phyloP scores from a whole-genome alignment of 1,140 invertebrate species.

The Drosophila elegans region DNA sequence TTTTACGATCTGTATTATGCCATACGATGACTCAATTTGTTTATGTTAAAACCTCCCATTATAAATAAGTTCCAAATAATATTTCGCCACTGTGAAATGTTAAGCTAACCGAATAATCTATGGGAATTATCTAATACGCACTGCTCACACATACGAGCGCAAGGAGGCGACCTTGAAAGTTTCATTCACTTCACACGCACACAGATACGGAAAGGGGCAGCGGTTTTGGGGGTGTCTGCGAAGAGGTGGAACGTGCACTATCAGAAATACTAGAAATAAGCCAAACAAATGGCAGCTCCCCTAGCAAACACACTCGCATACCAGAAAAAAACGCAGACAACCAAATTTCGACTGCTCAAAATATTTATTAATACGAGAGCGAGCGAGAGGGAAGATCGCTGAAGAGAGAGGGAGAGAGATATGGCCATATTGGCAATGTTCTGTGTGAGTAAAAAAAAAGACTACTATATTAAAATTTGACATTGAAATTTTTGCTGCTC shows the following conservation, averaged over 20 bases:
- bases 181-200: slow-evolving; percentile 78
- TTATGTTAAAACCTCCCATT: not conserved
- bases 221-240: slow-evolving; percentile 12
- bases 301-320: slow-evolving; percentile 41
- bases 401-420: not conserved
- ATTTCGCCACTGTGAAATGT: slow-evolving; percentile 11
- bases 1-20: too few species aligned
- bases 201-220: not conserved
- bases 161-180: slow-evolving; percentile 73
- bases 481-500: slow-evolving; percentile 69
- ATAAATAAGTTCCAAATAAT: not conserved
- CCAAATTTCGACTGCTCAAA: slow-evolving; percentile 62
- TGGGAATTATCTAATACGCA: slow-evolving; percentile 77
- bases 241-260: slow-evolving; percentile 50
- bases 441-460: slow-evolving; percentile 63
- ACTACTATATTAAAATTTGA: slow-evolving; percentile 82
- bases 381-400: slow-evolving; percentile 21
- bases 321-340: slow-evolving; percentile 20
- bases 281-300: slow-evolving; percentile 59
- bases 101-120: slow-evolving; percentile 51
- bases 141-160: slow-evolving; percentile 32
- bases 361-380: slow-evolving; percentile 22
- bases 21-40: too few species aligned
- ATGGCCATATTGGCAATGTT: slow-evolving; percentile 72
- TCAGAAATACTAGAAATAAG: slow-evolving; percentile 75